Evolutionary conservation across 2,888 invertebrate genomes (phyloP).

Genomic region (Drosophila anomalata): DNA sequence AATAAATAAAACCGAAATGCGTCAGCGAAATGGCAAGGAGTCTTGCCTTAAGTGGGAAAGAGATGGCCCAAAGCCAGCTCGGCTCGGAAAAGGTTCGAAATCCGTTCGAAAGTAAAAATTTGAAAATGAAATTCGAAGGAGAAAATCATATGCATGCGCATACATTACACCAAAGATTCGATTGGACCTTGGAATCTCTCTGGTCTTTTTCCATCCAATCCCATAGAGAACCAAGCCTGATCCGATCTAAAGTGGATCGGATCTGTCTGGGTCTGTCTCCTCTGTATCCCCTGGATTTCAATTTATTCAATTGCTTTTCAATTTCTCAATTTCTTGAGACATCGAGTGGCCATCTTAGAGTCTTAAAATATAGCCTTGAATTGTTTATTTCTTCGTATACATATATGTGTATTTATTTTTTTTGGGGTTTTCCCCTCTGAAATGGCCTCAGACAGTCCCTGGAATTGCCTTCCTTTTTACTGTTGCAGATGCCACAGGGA

Average conservation of each 20-base stretch:
- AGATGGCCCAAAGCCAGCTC: background rate
- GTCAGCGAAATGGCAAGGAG: slow-evolving; percentile 1
- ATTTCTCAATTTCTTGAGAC: slow-evolving; percentile 1
- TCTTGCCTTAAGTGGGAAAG: slow-evolving; percentile 1
- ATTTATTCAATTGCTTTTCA: background rate
- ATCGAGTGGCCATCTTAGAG: slow-evolving; percentile 2
- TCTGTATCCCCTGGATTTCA: background rate
- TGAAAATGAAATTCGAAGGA: slow-evolving; percentile 48
- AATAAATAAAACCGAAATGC: slow-evolving; percentile 10
- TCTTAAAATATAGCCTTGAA: background rate
- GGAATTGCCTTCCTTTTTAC: background rate
- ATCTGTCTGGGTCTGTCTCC: background rate
- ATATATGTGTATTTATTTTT: background rate
- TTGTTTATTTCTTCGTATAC: no score
- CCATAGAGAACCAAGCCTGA: background rate
- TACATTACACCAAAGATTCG: slow-evolving; percentile 28
- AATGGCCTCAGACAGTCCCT: background rate
- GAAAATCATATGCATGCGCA: slow-evolving; percentile 29
- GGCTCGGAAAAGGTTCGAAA: background rate
- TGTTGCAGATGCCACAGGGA: slow-evolving; percentile 8
- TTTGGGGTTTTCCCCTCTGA: slow-evolving; percentile 22
- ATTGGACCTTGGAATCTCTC: background rate
- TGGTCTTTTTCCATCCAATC: background rate
- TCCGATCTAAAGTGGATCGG: background rate
- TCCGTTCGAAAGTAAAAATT: slow-evolving; percentile 12